Conservation (phyloP, 30 jellyfish, hydroid and myxozoan genomes). For the Chironex yamaguchii region DNA sequence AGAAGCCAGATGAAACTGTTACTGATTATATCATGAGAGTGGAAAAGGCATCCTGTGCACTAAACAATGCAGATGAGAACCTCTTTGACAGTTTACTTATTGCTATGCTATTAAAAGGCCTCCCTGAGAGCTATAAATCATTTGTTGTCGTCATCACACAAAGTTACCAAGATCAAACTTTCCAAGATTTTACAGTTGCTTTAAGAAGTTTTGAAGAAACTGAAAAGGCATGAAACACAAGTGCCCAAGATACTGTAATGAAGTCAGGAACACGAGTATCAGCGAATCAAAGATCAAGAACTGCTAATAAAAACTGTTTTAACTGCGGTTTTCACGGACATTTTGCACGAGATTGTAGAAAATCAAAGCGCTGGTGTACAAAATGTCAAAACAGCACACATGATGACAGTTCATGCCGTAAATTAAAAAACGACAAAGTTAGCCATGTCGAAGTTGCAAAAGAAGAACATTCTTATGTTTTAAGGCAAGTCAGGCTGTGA, state of each 20-base stretch:
- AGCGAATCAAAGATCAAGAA: no score
- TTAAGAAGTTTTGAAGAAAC: slow-evolving; percentile 22
- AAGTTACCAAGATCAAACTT: slow-evolving; percentile 29
- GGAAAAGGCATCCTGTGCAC: slow-evolving; percentile 54
- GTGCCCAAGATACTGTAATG: background rate
- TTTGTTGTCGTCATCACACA: slow-evolving; percentile 64
- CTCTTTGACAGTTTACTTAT: slow-evolving; percentile 55
- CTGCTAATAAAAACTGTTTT: no score
- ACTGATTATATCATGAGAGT: slow-evolving; percentile 60
- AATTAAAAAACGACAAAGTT: no score
- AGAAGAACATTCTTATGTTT: background rate
- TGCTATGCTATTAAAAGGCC: slow-evolving; percentile 74
- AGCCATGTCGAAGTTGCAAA: background rate
- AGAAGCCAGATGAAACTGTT: slow-evolving; percentile 25
- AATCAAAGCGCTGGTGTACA: background rate
- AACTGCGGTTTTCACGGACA: slow-evolving; percentile 12
- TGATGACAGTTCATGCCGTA: slow-evolving; percentile 22
- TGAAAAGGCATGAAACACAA: slow-evolving; percentile 1
- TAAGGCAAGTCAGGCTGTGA: background rate
- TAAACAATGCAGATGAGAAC: slow-evolving; percentile 31
- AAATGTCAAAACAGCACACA: slow-evolving; percentile 27
- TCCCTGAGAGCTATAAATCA: slow-evolving; percentile 59
- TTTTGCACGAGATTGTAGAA: slow-evolving; percentile 16
- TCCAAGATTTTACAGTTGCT: slow-evolving; percentile 30
- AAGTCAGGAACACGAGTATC: background rate